phyloP scores from a whole-genome alignment of 2,113 vertebrate genomes.

The Bubo scandiacus region DNA sequence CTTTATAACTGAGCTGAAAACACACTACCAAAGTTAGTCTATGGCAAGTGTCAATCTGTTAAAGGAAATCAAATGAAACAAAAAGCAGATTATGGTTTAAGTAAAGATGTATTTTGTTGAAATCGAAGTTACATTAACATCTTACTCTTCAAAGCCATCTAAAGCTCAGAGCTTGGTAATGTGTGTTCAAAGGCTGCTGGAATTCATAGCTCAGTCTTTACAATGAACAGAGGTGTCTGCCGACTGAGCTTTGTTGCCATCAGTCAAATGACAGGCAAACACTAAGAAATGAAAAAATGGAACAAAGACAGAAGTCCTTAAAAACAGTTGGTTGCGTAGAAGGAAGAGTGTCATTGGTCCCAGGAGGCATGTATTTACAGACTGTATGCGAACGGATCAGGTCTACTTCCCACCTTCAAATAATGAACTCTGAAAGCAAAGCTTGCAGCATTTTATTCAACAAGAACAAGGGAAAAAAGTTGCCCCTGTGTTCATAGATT shows the following conservation, averaged over 20 bases:
- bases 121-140: neutral
- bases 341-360: neutral
- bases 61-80: neutral
- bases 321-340: neutral
- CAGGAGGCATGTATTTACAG: neutral
- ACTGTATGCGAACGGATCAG: neutral
- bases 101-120: neutral
- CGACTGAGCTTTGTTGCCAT: neutral
- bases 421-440: neutral
- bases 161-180: neutral
- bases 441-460: neutral
- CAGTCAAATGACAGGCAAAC: neutral
- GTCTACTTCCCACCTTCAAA: neutral
- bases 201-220: neutral
- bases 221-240: neutral
- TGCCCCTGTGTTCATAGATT: neutral
- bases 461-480: neutral
- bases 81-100: neutral
- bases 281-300: neutral
- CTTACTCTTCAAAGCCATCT: neutral
- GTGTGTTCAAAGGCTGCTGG: rapidly evolving
- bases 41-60: neutral
- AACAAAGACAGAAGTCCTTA: neutral
- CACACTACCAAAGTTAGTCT: neutral
- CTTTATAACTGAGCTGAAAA: neutral